Evolutionary conservation across 2,797 vertebrate genomes (phyloP), one percentile per base, ranked within the genome.

Genomic region (Chiroxiphia lanceolata): DNA sequence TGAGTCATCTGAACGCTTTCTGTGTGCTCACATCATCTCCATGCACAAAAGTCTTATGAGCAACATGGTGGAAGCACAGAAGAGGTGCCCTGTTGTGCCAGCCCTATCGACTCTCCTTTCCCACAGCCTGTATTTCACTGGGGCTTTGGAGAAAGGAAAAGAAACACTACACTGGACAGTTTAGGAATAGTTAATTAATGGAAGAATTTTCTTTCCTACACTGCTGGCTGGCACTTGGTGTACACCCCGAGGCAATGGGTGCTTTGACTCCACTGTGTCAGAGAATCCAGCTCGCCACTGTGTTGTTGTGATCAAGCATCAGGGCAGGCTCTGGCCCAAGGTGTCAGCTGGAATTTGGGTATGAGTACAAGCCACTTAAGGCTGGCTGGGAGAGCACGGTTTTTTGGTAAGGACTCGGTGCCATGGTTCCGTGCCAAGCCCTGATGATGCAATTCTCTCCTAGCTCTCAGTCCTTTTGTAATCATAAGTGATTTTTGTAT

Each of bases 401-500:
- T 75, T 23, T 77, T 78, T 53, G 60, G 50, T 91, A 63, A 84
- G 78, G 27, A 67, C 51, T 84, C 61, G 31, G 89, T 81, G 38
- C 48, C 33, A 6, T 15, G 56, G 38, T 75, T 67, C 51, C 10
- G 3, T 0, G 26, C 76, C 94, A 95, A 93, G 69, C 29, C 33
- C 72, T 68, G 69, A 42, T 89, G 71, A 93, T 90, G 85, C 79
- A 96, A 91, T 88, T 88, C 27, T 65, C 69, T 90, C 89, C 76
- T 53, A 94, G 38, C 12, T 59, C 53, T 83, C 61, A 42, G 38
- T 44, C 65, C 78, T 96, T 95, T 94, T 93, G 95, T 88, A 94
- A 95, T 88, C 79, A 21, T 38, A 91, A 96, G 33, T 54, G 72
- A 77, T 94, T 95, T 92, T 80, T 95, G 59, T 82, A 56, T 86